phyloP scores from a whole-genome alignment of 2,888 invertebrate genomes.

The Chrysolina haemoptera region DNA sequence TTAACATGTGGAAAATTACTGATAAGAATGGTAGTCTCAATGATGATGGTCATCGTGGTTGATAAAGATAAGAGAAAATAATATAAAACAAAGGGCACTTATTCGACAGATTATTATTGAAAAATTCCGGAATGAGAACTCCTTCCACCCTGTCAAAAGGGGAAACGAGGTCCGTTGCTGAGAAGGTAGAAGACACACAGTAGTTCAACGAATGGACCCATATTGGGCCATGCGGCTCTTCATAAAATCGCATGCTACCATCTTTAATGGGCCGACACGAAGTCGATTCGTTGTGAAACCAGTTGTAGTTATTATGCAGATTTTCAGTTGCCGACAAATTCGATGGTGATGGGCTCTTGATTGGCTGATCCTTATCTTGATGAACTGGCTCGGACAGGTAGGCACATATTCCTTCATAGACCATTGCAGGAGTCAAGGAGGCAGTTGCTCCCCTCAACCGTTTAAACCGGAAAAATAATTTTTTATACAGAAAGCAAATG shows the following conservation, averaged over 20 bases:
- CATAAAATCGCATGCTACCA: constrained; percentile 7
- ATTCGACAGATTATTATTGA: no score
- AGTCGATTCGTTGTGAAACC: constrained; percentile 13
- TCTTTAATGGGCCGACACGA: neutral
- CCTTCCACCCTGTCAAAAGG: no score
- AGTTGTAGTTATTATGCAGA: constrained; percentile 21
- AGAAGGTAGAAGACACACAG: constrained; percentile 5
- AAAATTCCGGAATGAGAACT: no score
- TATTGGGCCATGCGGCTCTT: neutral
- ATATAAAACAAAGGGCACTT: no score
- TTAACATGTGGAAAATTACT: constrained; percentile 3
- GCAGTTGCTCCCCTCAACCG: neutral
- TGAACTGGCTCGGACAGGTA: constrained; percentile 26
- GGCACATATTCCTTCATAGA: neutral
- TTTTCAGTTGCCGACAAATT: constrained; percentile 20
- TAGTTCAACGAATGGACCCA: constrained; percentile 3
- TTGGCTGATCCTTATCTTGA: constrained; percentile 27
- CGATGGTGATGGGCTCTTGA: constrained; percentile 16
- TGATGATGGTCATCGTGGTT: neutral
- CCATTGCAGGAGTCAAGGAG: neutral
- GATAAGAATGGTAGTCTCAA: neutral
- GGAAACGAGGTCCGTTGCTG: neutral
- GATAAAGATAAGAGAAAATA: neutral
- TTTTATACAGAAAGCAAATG: no score
- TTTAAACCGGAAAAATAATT: no score